Evolutionary conservation across 2,113 vertebrate species (phyloP), one percentile per base, ranked within the genome.

Genomic region (Ochotona princeps): DNA sequence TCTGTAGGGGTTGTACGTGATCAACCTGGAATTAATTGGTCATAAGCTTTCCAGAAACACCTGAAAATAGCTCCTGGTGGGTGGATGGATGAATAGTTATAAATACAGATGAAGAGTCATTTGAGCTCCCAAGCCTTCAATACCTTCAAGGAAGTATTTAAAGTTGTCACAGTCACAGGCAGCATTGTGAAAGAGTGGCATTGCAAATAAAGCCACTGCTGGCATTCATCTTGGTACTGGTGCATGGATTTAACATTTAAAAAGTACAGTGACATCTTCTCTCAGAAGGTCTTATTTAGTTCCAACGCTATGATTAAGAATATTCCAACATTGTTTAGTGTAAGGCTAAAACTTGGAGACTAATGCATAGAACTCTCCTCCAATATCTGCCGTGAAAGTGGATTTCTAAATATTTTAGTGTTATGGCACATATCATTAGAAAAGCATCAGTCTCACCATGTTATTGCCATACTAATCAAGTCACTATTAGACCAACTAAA

Each of bases 61-160:
- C 87, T 80, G 65, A 93, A 91, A 95, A 89, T 75, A 89, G 87
- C 35, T 94, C 66, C 25, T 32, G 23, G 90, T 86, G 82, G 70
- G 82, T 69, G 88, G 90, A 51, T 78, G 25, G 57, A 20, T 69
- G 54, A 93, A 47, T 66, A 25, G 26, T 28, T 78, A 5, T 83
- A 21, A 78, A 76, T 51, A 84, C 26, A 83, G 54, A 44, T 44
- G 23, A 51, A 83, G 32, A 92, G 61, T 74, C 28, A 44, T 38
- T 21, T 82, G 44, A 35, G 4, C 47, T 83, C 32, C 38, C 47
- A 81, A 28, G 65, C 28, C 82, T 88, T 74, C 3, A 28, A 2
- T 9, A 72, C 91, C 25, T 60, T 80, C 32, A 87, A 85, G n/a
- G 44, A 80, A 91, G 15, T 54, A 20, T 85, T 63, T 94, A 15